Evolutionary conservation across 2,113 vertebrate genomes (phyloP).

Genomic region (Sakesphorus luctuosus): DNA sequence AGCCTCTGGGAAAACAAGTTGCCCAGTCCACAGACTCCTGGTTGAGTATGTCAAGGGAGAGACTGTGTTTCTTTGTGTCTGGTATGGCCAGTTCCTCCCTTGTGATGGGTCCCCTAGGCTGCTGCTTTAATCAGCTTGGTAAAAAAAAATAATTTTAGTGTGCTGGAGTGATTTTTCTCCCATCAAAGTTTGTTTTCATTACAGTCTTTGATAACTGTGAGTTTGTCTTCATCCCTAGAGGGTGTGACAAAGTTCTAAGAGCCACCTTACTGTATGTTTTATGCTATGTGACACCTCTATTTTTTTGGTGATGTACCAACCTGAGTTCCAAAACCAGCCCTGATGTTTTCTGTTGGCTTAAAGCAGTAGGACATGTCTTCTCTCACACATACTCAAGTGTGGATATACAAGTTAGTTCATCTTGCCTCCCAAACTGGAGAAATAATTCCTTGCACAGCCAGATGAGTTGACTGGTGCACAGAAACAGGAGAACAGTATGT

Average conservation of each 20-base stretch:
- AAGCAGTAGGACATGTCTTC: not conserved
- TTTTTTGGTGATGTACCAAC: not conserved
- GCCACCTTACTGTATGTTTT: conserved; percentile 16
- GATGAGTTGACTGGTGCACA: not conserved
- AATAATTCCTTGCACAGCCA: not conserved
- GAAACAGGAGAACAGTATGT: not conserved
- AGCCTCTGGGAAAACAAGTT: not conserved
- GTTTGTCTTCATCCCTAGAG: conserved; percentile 18
- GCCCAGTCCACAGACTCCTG: not conserved
- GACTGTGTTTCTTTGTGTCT: not conserved
- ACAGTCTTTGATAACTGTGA: conserved; percentile 42
- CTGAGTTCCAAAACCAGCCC: not conserved
- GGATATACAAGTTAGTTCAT: not conserved
- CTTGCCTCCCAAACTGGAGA: not conserved
- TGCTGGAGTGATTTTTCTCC: conserved; percentile 25
- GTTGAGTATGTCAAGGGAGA: not conserved
- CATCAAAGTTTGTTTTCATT: conserved; percentile 41
- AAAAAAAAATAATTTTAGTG: conserved; percentile 9
- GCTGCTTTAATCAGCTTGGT: not conserved
- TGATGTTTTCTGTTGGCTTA: not conserved
- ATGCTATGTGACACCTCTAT: not conserved
- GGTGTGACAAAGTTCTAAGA: conserved; percentile 1
- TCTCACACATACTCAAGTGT: not conserved
- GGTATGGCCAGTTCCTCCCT: not conserved
- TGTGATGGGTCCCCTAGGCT: not conserved